These are phyloP conservation scores for Drosophila hamatofila DNA, from an alignment of 2,888 invertebrate genomes.

Conservation along the genomic window DNA sequence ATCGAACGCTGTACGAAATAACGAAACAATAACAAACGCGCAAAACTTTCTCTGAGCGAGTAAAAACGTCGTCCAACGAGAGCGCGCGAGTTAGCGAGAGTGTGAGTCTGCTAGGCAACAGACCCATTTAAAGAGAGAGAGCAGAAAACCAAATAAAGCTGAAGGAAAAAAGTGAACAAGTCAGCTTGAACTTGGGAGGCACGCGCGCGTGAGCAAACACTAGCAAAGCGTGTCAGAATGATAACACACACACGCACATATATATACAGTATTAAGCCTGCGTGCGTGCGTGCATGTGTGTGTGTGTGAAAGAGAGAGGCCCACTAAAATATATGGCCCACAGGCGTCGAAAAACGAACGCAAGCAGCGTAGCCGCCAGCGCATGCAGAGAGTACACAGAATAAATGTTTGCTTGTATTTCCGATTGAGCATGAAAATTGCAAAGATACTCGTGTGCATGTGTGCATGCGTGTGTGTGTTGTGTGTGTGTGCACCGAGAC, in stretches of 20 bases:
- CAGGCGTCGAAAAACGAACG: constrained; percentile 37
- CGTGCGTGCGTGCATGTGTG: neutral
- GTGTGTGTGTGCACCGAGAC: constrained; percentile 49
- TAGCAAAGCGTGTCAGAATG: constrained; percentile 74
- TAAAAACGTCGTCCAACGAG: constrained; percentile 29
- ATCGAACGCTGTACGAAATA: constrained; percentile 72
- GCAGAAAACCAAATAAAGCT: neutral
- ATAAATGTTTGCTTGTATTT: constrained; percentile 49
- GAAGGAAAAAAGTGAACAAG: constrained; percentile 16
- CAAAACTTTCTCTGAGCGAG: constrained; percentile 77
- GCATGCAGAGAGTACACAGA: constrained; percentile 29
- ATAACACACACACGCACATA: constrained; percentile 54
- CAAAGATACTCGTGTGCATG: constrained; percentile 36
- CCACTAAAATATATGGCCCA: constrained; percentile 45
- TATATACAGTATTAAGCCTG: neutral
- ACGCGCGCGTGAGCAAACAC: constrained; percentile 81
- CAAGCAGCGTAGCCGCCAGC: constrained; percentile 41
- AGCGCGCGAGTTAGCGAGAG: constrained; percentile 14
- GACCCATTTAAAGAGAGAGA: constrained; percentile 29
- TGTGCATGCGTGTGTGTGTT: constrained; percentile 10
- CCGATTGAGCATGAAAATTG: constrained; percentile 63
- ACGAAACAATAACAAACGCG: constrained; percentile 80
- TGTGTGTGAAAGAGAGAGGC: constrained; percentile 18
- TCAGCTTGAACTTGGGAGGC: constrained; percentile 75
- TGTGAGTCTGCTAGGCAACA: constrained; percentile 35